Base-by-base conservation (phyloP, 92 coral and sea anemone genomes). In the Blastomussa wellsi region DNA sequence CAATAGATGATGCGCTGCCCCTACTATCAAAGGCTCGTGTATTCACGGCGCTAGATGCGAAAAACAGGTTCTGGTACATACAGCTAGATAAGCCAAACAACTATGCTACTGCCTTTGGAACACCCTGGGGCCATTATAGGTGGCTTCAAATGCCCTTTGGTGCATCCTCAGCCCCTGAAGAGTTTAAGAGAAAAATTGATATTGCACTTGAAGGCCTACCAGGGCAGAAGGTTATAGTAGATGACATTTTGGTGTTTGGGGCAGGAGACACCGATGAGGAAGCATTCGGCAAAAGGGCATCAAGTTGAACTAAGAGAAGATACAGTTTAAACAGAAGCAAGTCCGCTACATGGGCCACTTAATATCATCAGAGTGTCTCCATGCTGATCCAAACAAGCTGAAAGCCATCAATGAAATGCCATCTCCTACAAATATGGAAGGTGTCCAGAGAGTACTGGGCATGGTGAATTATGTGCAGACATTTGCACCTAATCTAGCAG, bases 101-200 rank as follows among this genome's bases (percentile, higher is more conserved):
- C 32, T 77, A 24, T n/a, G n/a, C n/a, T n/a, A n/a, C 92, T 29
- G 84, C 92, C 3, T 91, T 85, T 38, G 81, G 88, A 26, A 86
- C 88, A 42, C 85, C 88, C n/a, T 87, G 87, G 84, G 95, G 90
- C 16, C 79, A 87, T 36, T 86, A n/a, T 49, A 88, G 88, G 42
- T 86, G 90, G 92, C 78, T 84, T 19, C 69, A 90, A 29, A 82
- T 86, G 95, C 95, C 92, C 0, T 92, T 92, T 29, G 86, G 92
- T 7, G 29, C 88, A 79, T 85, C 22, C 77, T 77, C 41, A 78
- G 87, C 20, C 17, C 57, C 17, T 12, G 57, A 51, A 20, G 57
- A 51, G 57, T 51, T 51, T 51, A 17, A 11, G 57, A 51, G 57
- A 16, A 51, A 20, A 16, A 51, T 51, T 51, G 57, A 51, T 51